phyloP scores from a whole-genome alignment of 2,797 vertebrate species.

The Eleutherodactylus coqui region DNA sequence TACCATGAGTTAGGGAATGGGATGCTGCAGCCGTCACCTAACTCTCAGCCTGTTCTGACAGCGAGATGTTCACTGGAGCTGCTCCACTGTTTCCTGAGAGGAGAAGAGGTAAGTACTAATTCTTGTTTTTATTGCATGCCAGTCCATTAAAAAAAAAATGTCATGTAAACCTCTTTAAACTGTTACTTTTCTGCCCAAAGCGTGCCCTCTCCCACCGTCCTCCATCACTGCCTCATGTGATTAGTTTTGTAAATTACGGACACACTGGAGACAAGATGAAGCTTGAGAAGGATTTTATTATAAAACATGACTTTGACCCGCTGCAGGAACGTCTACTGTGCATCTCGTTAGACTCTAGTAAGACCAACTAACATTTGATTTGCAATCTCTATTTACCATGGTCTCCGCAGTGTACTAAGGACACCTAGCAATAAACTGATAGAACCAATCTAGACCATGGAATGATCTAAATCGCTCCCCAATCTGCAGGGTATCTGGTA shows the following conservation, averaged over 20 bases:
- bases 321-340: neutral
- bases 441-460: neutral
- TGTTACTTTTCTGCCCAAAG: no score
- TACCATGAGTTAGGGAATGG: no score
- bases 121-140: no score
- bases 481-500: constrained; percentile 66
- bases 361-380: constrained; percentile 29
- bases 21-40: no score
- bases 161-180: no score
- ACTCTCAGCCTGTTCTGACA: no score
- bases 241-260: neutral
- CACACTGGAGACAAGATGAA: neutral
- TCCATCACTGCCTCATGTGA: neutral
- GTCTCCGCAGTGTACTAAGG: constrained; percentile 14
- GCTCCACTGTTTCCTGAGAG: no score
- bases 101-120: no score
- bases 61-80: no score
- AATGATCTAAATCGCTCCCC: constrained; percentile 10
- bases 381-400: neutral
- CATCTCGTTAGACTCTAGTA: neutral
- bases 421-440: constrained; percentile 34
- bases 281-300: constrained; percentile 50
- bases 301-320: constrained; percentile 53
- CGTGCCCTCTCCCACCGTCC: neutral
- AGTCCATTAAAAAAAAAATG: no score